Base-by-base conservation (phyloP, 2,888 invertebrate species). In the Conus canariensis region DNA sequence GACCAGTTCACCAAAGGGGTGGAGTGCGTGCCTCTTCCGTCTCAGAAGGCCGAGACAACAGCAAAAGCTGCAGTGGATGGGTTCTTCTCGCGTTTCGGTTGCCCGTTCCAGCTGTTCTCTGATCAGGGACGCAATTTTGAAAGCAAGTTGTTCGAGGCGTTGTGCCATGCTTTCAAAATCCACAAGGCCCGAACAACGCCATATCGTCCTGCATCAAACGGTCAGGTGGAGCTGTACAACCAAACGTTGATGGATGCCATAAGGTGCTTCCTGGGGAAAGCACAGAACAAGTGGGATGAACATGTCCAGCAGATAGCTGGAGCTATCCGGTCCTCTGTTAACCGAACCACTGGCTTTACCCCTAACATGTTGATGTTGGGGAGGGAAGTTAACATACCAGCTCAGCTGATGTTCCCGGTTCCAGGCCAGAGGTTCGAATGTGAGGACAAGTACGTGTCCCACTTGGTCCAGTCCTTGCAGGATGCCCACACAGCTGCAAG, bases 1-100 rank as follows among this genome's bases (percentile, higher is more conserved):
- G 70, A 87, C 22, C 87, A 87, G 10, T 87, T 87, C 45, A 70
- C 87, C 12, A 87, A 87, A 25, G 59, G 60, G 85, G 85, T 85
- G 12, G 60, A 64, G 60, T 64, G 60, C 16, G 60, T 64, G 9
- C 60, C 60, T 12, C 60, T 64, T 64, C 60, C 60, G 3, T 64
- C 60, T 16, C 60, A 77, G 30, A 77, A 77, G 30, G 77, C 77
- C 1, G 77, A 77, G 30, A n/a, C 3, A 7, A 77, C 77, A 10
- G 77, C 77, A 3, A 30, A 9, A n/a, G n/a, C 77, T 30, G 77
- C 30, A 1, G 19, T 77, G 9, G 77, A 77, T 16, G 16, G 8
- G 16, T 77, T 77, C 16, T 77, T n/a, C 45, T 77, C 77, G 2
- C 25, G 77, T 9, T 77, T 45, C 25, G 30, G 45, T 30, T 77